Evolutionary conservation across 2,113 vertebrate species (phyloP), one percentile per base, ranked within the genome.

Genomic region (Dendropsophus ebraccatus): DNA sequence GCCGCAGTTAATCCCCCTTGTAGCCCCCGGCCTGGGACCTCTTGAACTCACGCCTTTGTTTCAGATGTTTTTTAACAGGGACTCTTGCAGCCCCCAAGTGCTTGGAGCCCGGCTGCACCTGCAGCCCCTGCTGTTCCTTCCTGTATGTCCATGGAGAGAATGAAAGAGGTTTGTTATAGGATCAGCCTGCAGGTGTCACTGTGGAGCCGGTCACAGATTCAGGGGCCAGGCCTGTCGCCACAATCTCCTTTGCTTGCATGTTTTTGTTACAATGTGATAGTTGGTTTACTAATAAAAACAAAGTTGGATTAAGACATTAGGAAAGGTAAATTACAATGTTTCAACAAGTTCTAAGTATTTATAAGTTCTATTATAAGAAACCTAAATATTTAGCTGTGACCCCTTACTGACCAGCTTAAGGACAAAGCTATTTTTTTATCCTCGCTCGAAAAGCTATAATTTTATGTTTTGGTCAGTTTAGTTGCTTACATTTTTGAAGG

Each of bases 151-250:
- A 19, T 69, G 54, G 21, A 23, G 54, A 4, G 23, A 25, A 69
- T 35, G 7, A 9, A 25, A 13, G 9, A 4, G 19, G 4, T 70
- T 70, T 41, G 13, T 25, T 58, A 37, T 4, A 52, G 41, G 88
- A 78, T 90, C 87, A 88, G 84, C 90, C 90, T 90, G 90, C 87
- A 90, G 90, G 89, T 88, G 88, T 88, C 87, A 88, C 69, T 17
- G 32, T 89, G 85, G 89, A 87, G 90, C 88, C 88, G 73, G 87
- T 82, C 89, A 88, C 87, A 72, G 75, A 76, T 3, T 0, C 70
- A 88, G 82, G 84, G 78, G 82, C 37, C 21, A 47, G 28, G 62
- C 45, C 17, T 28, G 23, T 14, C 56, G 19, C 13, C 41, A 9
- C 4, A 49, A 30, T 56, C 37, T 23, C 32, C 35, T 60, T 2